A percentile compares a stretch with the other conserved stretches of the same genome.
Conservation (phyloP, 2,113 vertebrate species). For the Tragulus kanchil region DNA sequence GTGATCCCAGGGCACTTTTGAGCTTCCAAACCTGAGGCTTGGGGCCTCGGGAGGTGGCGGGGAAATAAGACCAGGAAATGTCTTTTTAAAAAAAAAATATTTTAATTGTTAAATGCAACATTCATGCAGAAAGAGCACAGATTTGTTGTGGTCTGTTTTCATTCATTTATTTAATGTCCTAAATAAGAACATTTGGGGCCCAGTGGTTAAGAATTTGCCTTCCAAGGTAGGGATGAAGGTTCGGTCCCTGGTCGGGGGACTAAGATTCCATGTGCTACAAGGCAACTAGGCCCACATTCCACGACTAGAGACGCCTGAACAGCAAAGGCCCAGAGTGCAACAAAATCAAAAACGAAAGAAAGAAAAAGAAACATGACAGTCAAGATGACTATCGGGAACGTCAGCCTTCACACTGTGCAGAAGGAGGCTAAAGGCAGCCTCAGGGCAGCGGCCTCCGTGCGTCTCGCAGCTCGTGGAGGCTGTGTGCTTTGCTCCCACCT, state of each 20-base stretch:
- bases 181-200: not conserved
- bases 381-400: rapidly evolving
- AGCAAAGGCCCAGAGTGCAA: not conserved
- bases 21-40: not conserved
- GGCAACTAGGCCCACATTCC: not conserved
- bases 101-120: not conserved
- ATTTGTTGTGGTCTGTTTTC: not conserved
- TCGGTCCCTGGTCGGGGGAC: not conserved
- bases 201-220: not conserved
- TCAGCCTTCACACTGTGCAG: not conserved
- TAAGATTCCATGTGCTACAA: not conserved
- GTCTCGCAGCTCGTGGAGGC: rapidly evolving
- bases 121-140: not conserved
- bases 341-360: not conserved
- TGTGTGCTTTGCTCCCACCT: rapidly evolving
- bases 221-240: not conserved
- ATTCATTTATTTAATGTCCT: not conserved
- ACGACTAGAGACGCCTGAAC: not conserved
- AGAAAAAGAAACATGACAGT: not conserved
- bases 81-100: not conserved
- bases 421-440: rapidly evolving
- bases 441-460: rapidly evolving
- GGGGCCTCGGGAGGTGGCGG: too few relatives aligned
- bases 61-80: too few relatives aligned
- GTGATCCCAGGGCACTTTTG: not conserved